Evolutionary conservation across 2,113 vertebrate species (phyloP).

Genomic region (Herpetotheres cachinnans): DNA sequence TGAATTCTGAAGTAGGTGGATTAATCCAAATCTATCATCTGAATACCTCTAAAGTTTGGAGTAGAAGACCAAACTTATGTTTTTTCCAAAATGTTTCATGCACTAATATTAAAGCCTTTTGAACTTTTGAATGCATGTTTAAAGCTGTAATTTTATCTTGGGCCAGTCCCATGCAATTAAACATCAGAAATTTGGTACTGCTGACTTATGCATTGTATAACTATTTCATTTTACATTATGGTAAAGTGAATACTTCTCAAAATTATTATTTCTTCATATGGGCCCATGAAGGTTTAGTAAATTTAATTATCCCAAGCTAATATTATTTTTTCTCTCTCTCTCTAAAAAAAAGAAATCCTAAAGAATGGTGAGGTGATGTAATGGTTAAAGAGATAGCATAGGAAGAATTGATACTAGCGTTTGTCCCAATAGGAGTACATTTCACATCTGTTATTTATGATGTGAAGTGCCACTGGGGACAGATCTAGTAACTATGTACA

Average conservation of each 20-base stretch:
- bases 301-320: background rate
- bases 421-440: background rate
- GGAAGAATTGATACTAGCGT: background rate
- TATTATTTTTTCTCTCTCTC: background rate
- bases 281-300: background rate
- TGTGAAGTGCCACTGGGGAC: background rate
- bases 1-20: background rate
- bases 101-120: background rate
- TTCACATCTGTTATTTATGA: slow-evolving; percentile 26
- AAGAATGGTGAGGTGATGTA: background rate
- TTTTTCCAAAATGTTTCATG: background rate
- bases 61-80: background rate
- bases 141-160: background rate
- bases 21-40: background rate
- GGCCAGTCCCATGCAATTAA: background rate
- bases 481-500: background rate
- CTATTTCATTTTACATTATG: background rate
- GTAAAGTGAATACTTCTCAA: background rate
- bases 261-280: background rate
- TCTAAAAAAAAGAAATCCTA: background rate
- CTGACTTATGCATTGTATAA: background rate
- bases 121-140: background rate
- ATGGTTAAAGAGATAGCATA: background rate
- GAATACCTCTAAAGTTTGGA: background rate
- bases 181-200: background rate